These are phyloP conservation scores for Hypanus sabinus DNA, from an alignment of 2,113 vertebrate genomes.

Conservation along the genomic window DNA sequence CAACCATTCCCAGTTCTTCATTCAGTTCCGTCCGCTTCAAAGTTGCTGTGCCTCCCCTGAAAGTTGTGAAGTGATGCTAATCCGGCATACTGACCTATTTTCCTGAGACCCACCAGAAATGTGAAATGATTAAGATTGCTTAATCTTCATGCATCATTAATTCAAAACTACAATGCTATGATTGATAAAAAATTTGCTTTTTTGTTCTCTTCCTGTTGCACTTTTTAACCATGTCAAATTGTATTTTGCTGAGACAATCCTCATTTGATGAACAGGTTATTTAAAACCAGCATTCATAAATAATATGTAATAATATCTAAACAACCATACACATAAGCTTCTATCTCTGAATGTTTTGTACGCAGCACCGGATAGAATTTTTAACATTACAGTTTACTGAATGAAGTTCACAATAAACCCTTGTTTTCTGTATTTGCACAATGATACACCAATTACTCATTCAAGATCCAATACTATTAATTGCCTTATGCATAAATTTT, in stretches of 20 bases:
- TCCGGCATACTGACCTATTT: not conserved
- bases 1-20: not conserved
- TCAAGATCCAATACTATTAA: not conserved
- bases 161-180: not conserved
- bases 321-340: not conserved
- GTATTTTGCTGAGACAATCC: not conserved
- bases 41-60: not conserved
- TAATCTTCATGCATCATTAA: not conserved
- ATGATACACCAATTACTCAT: not conserved
- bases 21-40: not conserved
- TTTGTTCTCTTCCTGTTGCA: not conserved
- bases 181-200: not conserved
- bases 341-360: not conserved
- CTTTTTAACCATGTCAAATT: not conserved
- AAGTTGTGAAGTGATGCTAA: not conserved
- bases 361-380: not conserved
- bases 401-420: no score
- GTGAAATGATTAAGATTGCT: not conserved
- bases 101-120: not conserved
- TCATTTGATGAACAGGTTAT: no score
- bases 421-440: not conserved
- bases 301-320: not conserved
- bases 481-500: not conserved
- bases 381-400: no score
- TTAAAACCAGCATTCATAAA: not conserved